These are phyloP conservation scores for Anoplophora glabripennis DNA, from an alignment of 1,140 invertebrate species.

Conservation along the genomic window DNA sequence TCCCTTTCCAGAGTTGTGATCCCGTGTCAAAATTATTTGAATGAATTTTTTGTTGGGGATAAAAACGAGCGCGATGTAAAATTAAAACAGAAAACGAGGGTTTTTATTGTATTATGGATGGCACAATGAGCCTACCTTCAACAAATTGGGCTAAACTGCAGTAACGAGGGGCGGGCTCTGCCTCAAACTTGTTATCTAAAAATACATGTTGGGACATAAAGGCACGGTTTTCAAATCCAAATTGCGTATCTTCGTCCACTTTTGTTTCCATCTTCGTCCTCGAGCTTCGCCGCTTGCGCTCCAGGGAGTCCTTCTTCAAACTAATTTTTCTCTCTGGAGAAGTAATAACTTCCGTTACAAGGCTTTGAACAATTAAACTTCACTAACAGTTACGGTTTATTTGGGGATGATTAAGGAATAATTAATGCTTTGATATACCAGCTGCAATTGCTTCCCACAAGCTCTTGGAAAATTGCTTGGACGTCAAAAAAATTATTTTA, in stretches of 20 bases:
- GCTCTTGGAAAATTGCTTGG: no score
- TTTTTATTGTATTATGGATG: not conserved
- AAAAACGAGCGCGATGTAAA: no score
- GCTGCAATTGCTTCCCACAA: no score
- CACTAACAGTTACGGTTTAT: no score
- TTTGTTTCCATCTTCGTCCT: conserved; percentile 51
- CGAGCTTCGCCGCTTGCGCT: conserved; percentile 51
- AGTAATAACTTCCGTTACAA: not conserved
- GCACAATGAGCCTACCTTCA: conserved; percentile 58
- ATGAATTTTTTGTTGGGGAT: no score
- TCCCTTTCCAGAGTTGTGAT: no score
- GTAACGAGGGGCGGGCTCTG: conserved; percentile 59
- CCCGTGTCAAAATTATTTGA: no score
- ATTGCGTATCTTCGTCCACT: conserved; percentile 55
- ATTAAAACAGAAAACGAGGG: no score
- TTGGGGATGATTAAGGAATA: no score
- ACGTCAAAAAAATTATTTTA: no score
- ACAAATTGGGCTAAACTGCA: conserved; percentile 74
- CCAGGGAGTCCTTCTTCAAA: conserved; percentile 44
- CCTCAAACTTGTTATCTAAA: conserved; percentile 55
- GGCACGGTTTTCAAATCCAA: conserved; percentile 66
- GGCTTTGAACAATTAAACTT: no score
- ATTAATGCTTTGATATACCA: no score
- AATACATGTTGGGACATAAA: conserved; percentile 53
- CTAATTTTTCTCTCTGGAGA: conserved; percentile 33